These are phyloP conservation scores for Pagetopsis macropterus DNA, from an alignment of 2,797 vertebrate species.

Conservation along the genomic window DNA sequence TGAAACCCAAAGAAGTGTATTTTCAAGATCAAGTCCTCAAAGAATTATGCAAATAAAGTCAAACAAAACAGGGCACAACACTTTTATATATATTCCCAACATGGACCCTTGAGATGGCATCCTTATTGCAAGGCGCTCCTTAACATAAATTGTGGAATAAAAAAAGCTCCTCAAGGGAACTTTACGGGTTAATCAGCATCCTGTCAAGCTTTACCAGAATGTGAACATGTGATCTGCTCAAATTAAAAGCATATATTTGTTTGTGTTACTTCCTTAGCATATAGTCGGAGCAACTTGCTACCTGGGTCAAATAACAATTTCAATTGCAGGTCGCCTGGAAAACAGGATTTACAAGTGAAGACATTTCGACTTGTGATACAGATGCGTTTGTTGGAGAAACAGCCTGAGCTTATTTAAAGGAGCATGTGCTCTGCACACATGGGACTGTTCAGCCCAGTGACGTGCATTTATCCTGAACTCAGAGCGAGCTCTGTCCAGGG, in stretches of 20 bases:
- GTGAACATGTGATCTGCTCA: no score
- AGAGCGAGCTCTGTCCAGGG: constrained; percentile 28
- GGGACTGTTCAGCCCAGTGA: constrained; percentile 59
- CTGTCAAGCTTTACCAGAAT: no score
- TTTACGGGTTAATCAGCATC: no score
- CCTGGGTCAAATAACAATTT: constrained; percentile 1
- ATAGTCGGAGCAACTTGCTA: constrained; percentile 6
- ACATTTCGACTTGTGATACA: constrained; percentile 31
- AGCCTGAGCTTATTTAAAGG: constrained; percentile 60
- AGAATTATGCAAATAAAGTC: background rate
- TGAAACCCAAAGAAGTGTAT: background rate
- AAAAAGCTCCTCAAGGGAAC: no score
- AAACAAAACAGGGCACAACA: background rate
- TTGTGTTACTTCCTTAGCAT: no score
- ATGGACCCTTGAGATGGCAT: no score
- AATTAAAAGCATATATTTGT: no score
- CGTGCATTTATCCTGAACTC: constrained; percentile 48
- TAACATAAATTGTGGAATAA: no score
- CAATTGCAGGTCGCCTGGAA: background rate
- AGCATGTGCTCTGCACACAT: constrained; percentile 67
- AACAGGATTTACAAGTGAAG: constrained; percentile 28
- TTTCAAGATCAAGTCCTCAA: background rate
- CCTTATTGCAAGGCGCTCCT: no score
- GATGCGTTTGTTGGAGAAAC: constrained; percentile 52
- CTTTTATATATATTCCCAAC: background rate